Percentiles rank a stretch among this genome's conserved stretches.
Conservation (phyloP, 2,113 vertebrate genomes). For the Xyliphius kryptos region DNA sequence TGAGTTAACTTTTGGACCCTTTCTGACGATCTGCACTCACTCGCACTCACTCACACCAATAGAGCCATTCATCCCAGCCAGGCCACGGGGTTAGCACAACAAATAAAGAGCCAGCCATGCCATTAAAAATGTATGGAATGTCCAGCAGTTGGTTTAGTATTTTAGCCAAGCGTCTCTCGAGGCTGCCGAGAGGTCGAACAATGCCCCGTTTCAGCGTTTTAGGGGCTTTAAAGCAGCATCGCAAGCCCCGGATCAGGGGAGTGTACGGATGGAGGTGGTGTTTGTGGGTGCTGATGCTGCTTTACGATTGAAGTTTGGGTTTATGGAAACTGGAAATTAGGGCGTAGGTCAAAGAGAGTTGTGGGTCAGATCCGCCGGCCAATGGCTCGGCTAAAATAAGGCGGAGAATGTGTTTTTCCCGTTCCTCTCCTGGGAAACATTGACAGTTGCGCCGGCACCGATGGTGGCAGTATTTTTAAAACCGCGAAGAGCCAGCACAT, state of each 20-base stretch:
- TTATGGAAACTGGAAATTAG: constrained; percentile 55
- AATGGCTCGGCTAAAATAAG: constrained; percentile 61
- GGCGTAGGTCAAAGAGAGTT: no score
- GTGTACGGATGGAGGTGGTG: constrained; percentile 47
- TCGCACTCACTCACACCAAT: constrained; percentile 65
- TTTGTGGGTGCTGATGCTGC: constrained; percentile 42
- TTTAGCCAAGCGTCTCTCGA: constrained; percentile 64
- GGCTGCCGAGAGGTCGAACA: constrained; percentile 56
- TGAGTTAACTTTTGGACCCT: no score
- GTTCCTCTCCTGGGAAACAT: constrained; percentile 58
- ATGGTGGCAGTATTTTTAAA: constrained; percentile 63
- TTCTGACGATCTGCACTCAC: constrained; percentile 13
- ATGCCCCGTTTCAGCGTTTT: constrained; percentile 60
- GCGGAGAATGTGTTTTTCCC: constrained; percentile 39
- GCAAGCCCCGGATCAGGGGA: constrained; percentile 40
- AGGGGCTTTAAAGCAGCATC: constrained; percentile 50
- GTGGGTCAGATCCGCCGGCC: no score
- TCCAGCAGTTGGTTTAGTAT: constrained; percentile 75
- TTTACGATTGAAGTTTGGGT: constrained; percentile 20
- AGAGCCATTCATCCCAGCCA: constrained; percentile 65
- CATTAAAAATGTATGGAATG: constrained; percentile 85
- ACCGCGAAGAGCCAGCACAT: constrained; percentile 59
- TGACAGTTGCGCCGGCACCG: constrained; percentile 61
- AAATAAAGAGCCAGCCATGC: constrained; percentile 74
- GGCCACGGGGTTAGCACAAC: constrained; percentile 83